phyloP scores from a whole-genome alignment of 2,888 invertebrate species.

The Dolichomitus sp. region DNA sequence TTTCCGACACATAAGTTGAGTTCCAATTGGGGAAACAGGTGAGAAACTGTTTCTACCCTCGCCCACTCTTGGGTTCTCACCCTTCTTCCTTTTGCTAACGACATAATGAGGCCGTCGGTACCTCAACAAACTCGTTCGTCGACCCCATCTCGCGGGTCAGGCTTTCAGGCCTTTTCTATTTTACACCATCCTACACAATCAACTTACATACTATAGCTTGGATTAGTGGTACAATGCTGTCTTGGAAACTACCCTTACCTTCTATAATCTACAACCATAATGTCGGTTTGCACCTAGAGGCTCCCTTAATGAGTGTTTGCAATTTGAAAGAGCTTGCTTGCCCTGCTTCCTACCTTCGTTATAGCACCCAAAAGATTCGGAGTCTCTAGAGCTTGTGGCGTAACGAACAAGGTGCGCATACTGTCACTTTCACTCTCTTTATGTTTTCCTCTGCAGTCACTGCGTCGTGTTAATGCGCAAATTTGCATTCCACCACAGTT shows the following conservation, averaged over 20 bases:
- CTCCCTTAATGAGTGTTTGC: conserved; percentile 64
- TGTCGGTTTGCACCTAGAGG: conserved; percentile 28
- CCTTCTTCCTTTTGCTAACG: conserved; percentile 14
- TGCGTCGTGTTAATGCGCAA: conserved; percentile 4
- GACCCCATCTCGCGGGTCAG: conserved; percentile 15
- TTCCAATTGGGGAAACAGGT: conserved; percentile 16
- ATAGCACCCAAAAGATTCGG: conserved; percentile 46
- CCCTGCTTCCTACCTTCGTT: conserved; percentile 56
- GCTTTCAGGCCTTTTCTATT: conserved; percentile 1
- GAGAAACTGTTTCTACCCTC: conserved; percentile 14
- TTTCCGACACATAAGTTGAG: conserved; percentile 15
- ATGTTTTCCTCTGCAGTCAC: conserved; percentile 8
- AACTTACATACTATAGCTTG: neutral
- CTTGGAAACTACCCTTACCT: conserved; percentile 1
- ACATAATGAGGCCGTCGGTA: conserved; percentile 48
- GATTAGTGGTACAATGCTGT: conserved; percentile 6
- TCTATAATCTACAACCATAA: conserved; percentile 8
- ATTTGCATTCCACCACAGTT: conserved; percentile 48
- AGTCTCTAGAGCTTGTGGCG: conserved; percentile 41
- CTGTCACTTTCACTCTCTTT: conserved; percentile 7
- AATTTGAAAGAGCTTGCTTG: conserved; percentile 51
- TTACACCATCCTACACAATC: neutral
- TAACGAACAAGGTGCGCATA: conserved; percentile 55
- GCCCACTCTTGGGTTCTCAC: neutral
- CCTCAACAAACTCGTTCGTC: conserved; percentile 28